Evolutionary conservation across 2,113 vertebrate genomes (phyloP).

Genomic region (Macheiramphus alcinus): DNA sequence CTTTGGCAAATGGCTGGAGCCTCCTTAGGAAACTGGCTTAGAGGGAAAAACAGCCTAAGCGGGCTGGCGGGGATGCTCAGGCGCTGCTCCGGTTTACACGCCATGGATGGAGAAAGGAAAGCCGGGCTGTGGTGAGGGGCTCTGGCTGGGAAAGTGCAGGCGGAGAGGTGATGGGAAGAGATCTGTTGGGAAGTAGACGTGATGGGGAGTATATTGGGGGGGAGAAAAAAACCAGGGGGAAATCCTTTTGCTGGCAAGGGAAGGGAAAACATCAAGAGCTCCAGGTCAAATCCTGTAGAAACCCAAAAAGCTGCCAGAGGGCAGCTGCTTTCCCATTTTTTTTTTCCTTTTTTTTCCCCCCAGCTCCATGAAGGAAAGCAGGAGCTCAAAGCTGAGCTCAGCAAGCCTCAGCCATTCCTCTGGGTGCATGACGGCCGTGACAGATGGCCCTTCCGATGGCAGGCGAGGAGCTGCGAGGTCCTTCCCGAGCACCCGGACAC

Average conservation of each 20-base stretch:
- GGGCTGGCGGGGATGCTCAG: rapidly evolving
- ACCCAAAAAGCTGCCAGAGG: background rate
- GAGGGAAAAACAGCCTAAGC: background rate
- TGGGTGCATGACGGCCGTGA: too few relatives aligned
- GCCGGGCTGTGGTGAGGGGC: rapidly evolving
- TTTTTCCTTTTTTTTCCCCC: too few relatives aligned
- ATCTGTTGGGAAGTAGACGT: background rate
- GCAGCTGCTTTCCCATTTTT: background rate
- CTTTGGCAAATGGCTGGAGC: background rate
- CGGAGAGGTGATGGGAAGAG: rapidly evolving
- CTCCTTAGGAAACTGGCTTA: background rate
- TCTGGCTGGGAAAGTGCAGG: rapidly evolving
- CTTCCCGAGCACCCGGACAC: too few relatives aligned
- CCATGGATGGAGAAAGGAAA: background rate
- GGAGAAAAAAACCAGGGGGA: background rate
- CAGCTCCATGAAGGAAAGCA: too few relatives aligned
- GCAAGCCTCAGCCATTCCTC: too few relatives aligned
- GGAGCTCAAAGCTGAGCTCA: too few relatives aligned
- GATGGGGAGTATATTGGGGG: background rate
- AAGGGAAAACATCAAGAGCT: background rate
- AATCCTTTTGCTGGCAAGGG: rapidly evolving
- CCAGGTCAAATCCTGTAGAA: background rate
- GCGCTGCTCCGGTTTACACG: rapidly evolving
- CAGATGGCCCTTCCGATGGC: too few relatives aligned
- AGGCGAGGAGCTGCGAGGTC: too few relatives aligned